These are phyloP conservation scores for Brenthis hecate DNA, from an alignment of 2,888 invertebrate species.

Conservation along the genomic window DNA sequence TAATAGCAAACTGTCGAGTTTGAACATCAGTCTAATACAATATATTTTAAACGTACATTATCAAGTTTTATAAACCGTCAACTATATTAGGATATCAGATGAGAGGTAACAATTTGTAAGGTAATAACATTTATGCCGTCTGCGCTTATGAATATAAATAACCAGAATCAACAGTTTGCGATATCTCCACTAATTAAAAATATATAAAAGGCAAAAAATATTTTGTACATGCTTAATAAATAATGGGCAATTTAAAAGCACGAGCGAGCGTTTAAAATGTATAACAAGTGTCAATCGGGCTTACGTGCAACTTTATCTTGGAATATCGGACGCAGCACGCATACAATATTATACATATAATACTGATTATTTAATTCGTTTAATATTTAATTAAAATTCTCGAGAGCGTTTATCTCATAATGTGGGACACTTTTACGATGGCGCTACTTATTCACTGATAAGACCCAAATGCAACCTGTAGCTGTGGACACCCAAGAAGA, in stretches of 20 bases:
- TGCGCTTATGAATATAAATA: constrained; percentile 26
- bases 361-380: constrained; percentile 82
- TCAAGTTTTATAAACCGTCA: constrained; percentile 30
- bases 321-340: constrained; percentile 69
- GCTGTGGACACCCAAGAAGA: constrained; percentile 67
- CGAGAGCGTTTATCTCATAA: constrained; percentile 80
- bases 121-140: constrained; percentile 21
- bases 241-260: constrained; percentile 48
- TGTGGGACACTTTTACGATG: constrained; percentile 82
- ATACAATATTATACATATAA: constrained; percentile 79
- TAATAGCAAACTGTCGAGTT: constrained; percentile 60
- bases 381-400: constrained; percentile 83
- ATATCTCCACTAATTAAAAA: constrained; percentile 50
- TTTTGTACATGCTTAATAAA: constrained; percentile 54
- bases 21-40: constrained; percentile 43
- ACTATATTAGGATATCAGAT: constrained; percentile 20
- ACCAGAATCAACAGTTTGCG: constrained; percentile 54
- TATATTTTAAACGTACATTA: constrained; percentile 20
- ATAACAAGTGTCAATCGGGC: constrained; percentile 56
- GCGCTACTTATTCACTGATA: constrained; percentile 79
- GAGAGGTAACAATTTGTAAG: constrained; percentile 30
- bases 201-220: constrained; percentile 49
- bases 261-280: constrained; percentile 52
- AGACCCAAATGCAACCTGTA: constrained; percentile 61
- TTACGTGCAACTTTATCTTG: constrained; percentile 68